A percentile compares a stretch with the other conserved stretches of the same genome.
phyloP scores from a whole-genome alignment of 2,888 invertebrate species.

The Brachylomia viminalis region DNA sequence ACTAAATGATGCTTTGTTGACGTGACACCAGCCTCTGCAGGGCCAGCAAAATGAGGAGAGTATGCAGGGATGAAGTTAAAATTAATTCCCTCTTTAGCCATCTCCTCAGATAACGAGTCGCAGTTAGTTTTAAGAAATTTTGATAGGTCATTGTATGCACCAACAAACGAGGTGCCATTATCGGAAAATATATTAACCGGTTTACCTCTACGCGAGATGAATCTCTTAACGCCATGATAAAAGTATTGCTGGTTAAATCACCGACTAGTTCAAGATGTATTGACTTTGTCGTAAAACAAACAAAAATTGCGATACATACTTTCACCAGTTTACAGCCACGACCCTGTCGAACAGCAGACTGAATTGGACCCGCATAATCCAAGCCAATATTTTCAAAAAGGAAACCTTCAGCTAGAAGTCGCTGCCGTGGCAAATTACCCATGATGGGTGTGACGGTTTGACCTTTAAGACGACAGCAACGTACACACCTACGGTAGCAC shows the following conservation, averaged over 20 bases:
- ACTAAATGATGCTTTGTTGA: slow-evolving; percentile 1
- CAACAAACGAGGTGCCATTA: too few species aligned
- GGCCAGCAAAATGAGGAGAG: not conserved
- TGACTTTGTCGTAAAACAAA: slow-evolving; percentile 5
- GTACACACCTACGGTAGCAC: not conserved
- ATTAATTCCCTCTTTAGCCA: too few species aligned
- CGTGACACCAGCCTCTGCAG: not conserved
- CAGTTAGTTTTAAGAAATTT: too few species aligned
- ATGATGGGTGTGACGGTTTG: slow-evolving; percentile 6
- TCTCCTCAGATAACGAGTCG: too few species aligned
- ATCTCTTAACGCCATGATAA: not conserved
- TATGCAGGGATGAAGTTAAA: not conserved
- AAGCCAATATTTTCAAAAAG: slow-evolving; percentile 1
- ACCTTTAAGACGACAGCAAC: slow-evolving; percentile 8
- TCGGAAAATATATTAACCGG: not conserved
- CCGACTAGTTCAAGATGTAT: not conserved
- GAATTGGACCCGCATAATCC: not conserved
- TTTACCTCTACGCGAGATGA: slow-evolving; percentile 3
- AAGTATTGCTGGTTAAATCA: not conserved
- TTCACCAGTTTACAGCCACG: too few species aligned
- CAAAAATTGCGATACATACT: not conserved
- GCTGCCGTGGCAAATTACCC: slow-evolving; percentile 1
- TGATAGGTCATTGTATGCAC: too few species aligned
- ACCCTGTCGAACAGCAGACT: too few species aligned
- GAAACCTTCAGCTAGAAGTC: slow-evolving; percentile 3